Evolutionary conservation across 1,140 invertebrate species (phyloP), one percentile per base, ranked within the genome.

Genomic region (Drosophila nigromelanica): DNA sequence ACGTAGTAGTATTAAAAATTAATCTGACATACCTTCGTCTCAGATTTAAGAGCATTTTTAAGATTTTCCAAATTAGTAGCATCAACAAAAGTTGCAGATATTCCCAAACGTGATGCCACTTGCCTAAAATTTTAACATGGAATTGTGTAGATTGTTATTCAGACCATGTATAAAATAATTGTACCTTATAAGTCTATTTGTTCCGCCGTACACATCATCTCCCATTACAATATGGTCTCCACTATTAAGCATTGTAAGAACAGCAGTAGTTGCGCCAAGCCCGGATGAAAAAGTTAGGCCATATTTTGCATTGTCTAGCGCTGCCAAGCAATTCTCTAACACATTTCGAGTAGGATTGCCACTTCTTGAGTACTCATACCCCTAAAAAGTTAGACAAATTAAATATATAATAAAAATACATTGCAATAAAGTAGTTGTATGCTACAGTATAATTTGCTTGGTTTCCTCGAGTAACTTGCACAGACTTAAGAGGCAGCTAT

Each of bases 141-240:
- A 30, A 40, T 12, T 1, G 5, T 61, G 5, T 54, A 35, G n/a
- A 27, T 43, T 71, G 5, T 51, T 42, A 33, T 18, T 8, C 24
- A 43, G 5, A 54, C 50, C 30, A 7, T 6, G 1, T 27, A 5
- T 7, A 39, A 52, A 14, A 15, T 4, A 40, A 51, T 52, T 1
- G 56, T 73, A 85, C 76, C 85, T 68, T 11, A 90, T 73, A 4
- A 94, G 92, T 78, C 96, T 93, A 75, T 95, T 95, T 4, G 98
- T 99, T 12, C 98, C 99, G 59, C 98, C 99, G 91, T 99, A 99
- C 6, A 99, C 93, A 93, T 99, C 98, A 92, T 99, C 97, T 70
- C 96, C 96, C 64, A 95, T 95, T 35, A 99, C 90, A 5, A 99
- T 94, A 90, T 99, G 98, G 92, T 99, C 98, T 0, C 98, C 98